Evolutionary conservation across 2,888 invertebrate species (phyloP).

Genomic region (Archips crataeganus): DNA sequence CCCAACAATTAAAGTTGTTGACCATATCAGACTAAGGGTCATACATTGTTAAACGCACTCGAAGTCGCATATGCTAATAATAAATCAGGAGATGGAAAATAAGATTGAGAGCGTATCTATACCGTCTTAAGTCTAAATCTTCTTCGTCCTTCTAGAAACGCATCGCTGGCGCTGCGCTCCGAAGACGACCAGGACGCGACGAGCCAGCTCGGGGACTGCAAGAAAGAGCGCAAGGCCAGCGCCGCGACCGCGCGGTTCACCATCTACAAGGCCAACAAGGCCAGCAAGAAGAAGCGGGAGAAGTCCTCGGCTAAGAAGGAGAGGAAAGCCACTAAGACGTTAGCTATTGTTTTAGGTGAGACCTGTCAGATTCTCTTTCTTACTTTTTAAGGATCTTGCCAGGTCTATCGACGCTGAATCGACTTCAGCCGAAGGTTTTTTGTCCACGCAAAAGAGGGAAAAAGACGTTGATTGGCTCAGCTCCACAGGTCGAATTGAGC

Average conservation of each 20-base stretch:
- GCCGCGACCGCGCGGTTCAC: conserved; percentile 92
- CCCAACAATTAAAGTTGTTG: too few relatives aligned
- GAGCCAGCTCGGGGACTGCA: conserved; percentile 79
- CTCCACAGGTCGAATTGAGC: too few relatives aligned
- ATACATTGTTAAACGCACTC: too few relatives aligned
- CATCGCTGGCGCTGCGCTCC: conserved; percentile 82
- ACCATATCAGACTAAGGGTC: too few relatives aligned
- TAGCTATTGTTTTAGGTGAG: conserved; percentile 99
- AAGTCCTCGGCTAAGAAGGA: conserved; percentile 98
- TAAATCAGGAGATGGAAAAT: too few relatives aligned
- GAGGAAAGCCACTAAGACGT: conserved; percentile 98
- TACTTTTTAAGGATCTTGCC: too few relatives aligned
- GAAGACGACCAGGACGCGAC: conserved; percentile 76
- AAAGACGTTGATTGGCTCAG: too few relatives aligned
- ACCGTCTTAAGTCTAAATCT: neutral
- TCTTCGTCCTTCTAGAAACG: conserved; percentile 75
- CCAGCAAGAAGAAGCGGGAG: conserved; percentile 97
- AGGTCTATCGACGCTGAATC: too few relatives aligned
- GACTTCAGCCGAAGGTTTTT: too few relatives aligned
- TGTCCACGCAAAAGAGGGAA: too few relatives aligned
- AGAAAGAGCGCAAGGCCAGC: conserved; percentile 91
- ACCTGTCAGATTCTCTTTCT: neutral
- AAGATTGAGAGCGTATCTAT: too few relatives aligned
- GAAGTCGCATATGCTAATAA: too few relatives aligned
- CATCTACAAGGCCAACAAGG: conserved; percentile 97